Percentiles rank a stretch among this genome's conserved stretches.
Conservation (phyloP, 2,888 invertebrate genomes). For the Pandemis cinnamomeana region DNA sequence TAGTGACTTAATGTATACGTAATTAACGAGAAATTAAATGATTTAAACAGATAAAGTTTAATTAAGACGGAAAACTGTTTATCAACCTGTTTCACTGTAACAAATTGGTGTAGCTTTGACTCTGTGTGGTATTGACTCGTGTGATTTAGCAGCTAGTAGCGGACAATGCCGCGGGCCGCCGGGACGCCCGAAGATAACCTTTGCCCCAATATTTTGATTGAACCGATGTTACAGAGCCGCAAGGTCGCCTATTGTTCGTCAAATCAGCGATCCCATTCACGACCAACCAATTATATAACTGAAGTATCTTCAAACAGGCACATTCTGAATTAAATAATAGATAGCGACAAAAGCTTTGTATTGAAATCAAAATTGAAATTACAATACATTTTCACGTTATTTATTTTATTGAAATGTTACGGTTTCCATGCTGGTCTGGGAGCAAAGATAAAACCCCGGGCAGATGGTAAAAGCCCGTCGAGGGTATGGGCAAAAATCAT, state of each 20-base stretch:
- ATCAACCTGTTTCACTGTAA: no score
- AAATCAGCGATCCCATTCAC: conserved; percentile 59
- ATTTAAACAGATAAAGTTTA: no score
- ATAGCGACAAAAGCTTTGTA: conserved; percentile 15
- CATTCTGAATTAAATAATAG: conserved; percentile 39
- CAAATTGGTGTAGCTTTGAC: background rate
- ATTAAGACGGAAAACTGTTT: no score
- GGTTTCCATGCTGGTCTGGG: background rate
- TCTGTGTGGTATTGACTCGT: background rate
- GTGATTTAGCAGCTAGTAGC: conserved; percentile 44
- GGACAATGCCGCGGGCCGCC: conserved; percentile 57
- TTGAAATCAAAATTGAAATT: conserved; percentile 1
- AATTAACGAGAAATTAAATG: no score
- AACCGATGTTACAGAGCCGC: conserved; percentile 65
- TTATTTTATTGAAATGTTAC: background rate
- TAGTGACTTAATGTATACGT: no score
- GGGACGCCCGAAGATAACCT: conserved; percentile 67
- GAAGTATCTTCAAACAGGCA: conserved; percentile 60
- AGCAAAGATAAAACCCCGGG: no score
- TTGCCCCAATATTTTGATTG: conserved; percentile 77
- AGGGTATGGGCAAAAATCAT: no score
- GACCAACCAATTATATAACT: conserved; percentile 61
- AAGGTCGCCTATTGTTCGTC: conserved; percentile 71
- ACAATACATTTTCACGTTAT: background rate
- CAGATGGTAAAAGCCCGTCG: no score